These are phyloP conservation scores for Dyspetes luteomarginatus DNA, from an alignment of 2,888 invertebrate genomes.

Conservation along the genomic window DNA sequence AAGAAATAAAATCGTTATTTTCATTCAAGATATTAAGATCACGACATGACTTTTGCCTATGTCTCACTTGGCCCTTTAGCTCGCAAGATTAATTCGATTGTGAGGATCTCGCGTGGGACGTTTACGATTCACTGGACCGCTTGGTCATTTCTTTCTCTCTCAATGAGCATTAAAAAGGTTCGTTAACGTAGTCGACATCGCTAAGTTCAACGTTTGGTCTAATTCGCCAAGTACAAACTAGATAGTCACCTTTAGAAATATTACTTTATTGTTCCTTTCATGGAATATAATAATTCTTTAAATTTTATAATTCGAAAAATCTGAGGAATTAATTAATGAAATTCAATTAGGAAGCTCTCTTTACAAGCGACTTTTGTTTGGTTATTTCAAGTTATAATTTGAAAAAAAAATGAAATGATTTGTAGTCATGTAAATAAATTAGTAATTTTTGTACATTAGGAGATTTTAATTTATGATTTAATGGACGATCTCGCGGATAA, in stretches of 20 bases:
- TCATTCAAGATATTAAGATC: slow-evolving; percentile 10
- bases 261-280: not conserved
- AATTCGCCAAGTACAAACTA: not conserved
- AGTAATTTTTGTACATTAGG: too few relatives aligned
- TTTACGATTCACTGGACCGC: slow-evolving; percentile 55
- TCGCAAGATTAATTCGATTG: slow-evolving; percentile 58
- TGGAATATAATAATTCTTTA: too few relatives aligned
- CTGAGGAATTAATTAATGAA: too few relatives aligned
- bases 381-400: too few relatives aligned
- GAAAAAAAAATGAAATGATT: too few relatives aligned
- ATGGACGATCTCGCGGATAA: too few relatives aligned
- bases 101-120: slow-evolving; percentile 59
- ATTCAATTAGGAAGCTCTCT: too few relatives aligned
- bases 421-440: too few relatives aligned
- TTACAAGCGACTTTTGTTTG: too few relatives aligned
- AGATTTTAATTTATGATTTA: too few relatives aligned
- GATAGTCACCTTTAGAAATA: not conserved
- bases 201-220: slow-evolving; percentile 9
- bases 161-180: slow-evolving; percentile 55
- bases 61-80: slow-evolving; percentile 36
- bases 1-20: not conserved
- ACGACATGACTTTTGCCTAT: slow-evolving; percentile 32
- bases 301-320: too few relatives aligned
- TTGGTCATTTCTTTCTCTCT: slow-evolving; percentile 32
- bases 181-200: slow-evolving; percentile 39